Base-by-base conservation (phyloP, 2,113 vertebrate genomes). In the Nannobrachium achirus region DNA sequence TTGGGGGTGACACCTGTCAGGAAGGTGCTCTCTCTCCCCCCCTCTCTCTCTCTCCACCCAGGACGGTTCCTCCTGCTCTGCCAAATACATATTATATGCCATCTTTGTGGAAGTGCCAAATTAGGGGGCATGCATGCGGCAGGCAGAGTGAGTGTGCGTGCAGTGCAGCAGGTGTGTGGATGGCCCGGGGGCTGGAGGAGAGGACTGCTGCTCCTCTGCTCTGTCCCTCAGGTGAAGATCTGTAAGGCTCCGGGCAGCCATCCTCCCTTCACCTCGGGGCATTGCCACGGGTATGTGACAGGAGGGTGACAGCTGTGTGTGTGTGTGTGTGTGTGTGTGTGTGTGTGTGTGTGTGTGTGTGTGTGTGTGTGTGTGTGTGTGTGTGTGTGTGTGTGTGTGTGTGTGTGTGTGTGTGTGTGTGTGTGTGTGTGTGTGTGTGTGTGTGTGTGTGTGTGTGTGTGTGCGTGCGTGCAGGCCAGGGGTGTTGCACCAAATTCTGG, bases 1-100 rank as follows among this genome's bases (percentile, higher is more conserved):
- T 89, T 75, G 86, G 78, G 89, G 82, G 83, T 85, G 90, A 88
- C 88, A 89, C 82, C 89, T 91, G 91, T 91, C 91, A 90, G 77
- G 69, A 71, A 82, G 84, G 64, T 61, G 75, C 70, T 81, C 86
- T 71, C 64, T 64, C 60, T 79, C 49, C n/a, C 84, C 70, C 64
- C 63, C 60, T 79, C 49, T 15, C 71, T 82, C 85, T 72, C 64
- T 64, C 60, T 78, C 49, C 16, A 76, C 74, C 79, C 69, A 75
- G 62, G 89, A 81, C 81, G 2, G 25, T 25, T 80, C 81, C 83
- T 88, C 86, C 82, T 84, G 65, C 79, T 77, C 79, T 72, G 64
- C 76, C 70, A 79, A 74, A 80, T 82, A 80, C 78, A 80, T 65
- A 80, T 84, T 25, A 25, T 25, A 25, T 25, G 82, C 84, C 87